Conservation (phyloP, 92 coral and sea anemone species). For the Bergia sp. region DNA sequence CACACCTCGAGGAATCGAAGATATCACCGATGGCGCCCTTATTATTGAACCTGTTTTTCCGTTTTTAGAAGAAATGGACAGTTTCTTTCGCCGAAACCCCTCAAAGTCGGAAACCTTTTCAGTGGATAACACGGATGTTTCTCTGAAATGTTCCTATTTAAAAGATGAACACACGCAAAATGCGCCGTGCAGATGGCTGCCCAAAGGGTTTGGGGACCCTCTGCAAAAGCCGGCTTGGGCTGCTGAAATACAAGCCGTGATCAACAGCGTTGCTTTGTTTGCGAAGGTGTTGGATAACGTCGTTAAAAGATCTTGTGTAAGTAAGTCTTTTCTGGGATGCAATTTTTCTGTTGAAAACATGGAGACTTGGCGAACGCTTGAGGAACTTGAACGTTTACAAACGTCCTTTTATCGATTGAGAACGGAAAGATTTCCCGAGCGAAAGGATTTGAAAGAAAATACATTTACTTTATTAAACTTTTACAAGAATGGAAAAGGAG, state of each 20-base stretch:
- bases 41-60: constrained; percentile 58
- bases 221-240: background rate
- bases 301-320: constrained; percentile 38
- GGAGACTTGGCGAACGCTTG: constrained; percentile 24
- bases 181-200: background rate
- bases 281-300: constrained; percentile 58
- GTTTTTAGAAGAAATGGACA: constrained; percentile 63
- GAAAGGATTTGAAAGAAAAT: constrained; percentile 61
- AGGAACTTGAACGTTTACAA: constrained; percentile 43
- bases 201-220: background rate
- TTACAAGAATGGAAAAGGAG: constrained; percentile 42
- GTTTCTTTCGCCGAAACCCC: constrained; percentile 32
- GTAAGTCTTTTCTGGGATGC: constrained; percentile 45
- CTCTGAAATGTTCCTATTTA: background rate
- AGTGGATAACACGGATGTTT: constrained; percentile 1
- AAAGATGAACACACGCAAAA: background rate
- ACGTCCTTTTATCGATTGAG: constrained; percentile 16
- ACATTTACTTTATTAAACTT: constrained; percentile 66
- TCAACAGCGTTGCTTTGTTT: constrained; percentile 64
- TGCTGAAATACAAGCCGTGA: constrained; percentile 62
- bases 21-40: constrained; percentile 49
- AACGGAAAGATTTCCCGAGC: constrained; percentile 40
- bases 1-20: constrained; percentile 7
- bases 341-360: background rate
- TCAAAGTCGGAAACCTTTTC: background rate